Percentiles rank a stretch among this genome's conserved stretches.
These are phyloP conservation scores for Machimus atricapillus DNA, from an alignment of 2,888 invertebrate genomes.

Conservation along the genomic window DNA sequence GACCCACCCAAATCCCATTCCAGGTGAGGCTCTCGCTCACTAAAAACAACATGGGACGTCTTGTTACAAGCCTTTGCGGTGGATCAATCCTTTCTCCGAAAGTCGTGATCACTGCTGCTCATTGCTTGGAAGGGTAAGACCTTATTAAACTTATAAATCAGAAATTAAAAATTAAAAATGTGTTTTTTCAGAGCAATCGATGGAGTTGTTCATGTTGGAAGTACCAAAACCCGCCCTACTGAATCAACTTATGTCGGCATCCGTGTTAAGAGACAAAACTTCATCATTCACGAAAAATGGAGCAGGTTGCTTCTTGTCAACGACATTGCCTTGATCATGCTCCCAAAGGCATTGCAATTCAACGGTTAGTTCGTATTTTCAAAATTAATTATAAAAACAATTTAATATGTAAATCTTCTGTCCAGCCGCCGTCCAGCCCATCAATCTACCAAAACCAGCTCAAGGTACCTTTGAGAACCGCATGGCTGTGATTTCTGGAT, in stretches of 20 bases:
- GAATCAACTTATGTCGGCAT: not conserved
- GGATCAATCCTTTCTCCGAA: not conserved
- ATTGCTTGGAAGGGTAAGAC: not conserved
- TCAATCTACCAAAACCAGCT: not conserved
- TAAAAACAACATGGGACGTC: not conserved
- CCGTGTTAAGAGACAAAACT: not conserved
- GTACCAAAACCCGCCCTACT: not conserved
- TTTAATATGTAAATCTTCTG: not conserved
- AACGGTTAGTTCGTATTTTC: not conserved
- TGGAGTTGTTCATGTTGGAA: not conserved
- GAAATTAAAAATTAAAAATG: not conserved
- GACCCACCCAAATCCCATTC: not conserved
- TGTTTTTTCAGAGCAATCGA: not conserved
- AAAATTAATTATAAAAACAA: not conserved
- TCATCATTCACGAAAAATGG: not conserved
- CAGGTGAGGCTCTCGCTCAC: not conserved
- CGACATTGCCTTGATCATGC: slow-evolving; percentile 3
- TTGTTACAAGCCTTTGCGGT: not conserved
- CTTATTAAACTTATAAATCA: not conserved
- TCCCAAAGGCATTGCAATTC: not conserved
- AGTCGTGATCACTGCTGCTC: slow-evolving; percentile 1
- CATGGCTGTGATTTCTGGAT: slow-evolving; percentile 6
- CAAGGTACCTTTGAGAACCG: not conserved
- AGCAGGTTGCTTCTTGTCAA: not conserved
- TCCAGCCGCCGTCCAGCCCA: not conserved